Evolutionary conservation across 2,888 invertebrate genomes (phyloP).

Genomic region (Nemoura dubitans): DNA sequence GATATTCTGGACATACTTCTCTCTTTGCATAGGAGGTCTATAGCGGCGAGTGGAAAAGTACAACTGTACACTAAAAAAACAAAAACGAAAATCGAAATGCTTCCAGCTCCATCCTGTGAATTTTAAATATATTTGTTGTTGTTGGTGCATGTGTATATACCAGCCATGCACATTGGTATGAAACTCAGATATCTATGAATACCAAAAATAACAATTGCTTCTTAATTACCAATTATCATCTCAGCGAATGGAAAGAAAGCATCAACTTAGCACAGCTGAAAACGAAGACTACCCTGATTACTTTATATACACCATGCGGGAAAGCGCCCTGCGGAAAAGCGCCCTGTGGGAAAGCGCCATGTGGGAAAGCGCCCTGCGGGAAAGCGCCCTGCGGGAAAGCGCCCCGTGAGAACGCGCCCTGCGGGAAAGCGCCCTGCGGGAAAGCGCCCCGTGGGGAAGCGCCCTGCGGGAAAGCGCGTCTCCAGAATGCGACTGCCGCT

Average conservation of each 20-base stretch:
- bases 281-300: background rate
- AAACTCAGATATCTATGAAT: too few species aligned
- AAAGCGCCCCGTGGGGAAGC: too few species aligned
- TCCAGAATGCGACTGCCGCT: background rate
- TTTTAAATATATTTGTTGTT: background rate
- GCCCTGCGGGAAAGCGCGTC: background rate
- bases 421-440: background rate
- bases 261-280: too few species aligned
- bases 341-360: too few species aligned
- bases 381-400: background rate
- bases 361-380: too few species aligned
- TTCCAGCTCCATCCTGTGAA: background rate
- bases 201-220: too few species aligned
- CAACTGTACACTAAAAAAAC: background rate
- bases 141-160: background rate
- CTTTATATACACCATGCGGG: too few species aligned
- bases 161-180: too few species aligned
- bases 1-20: background rate
- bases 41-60: background rate
- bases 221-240: too few species aligned
- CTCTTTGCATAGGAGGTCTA: background rate
- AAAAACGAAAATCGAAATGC: background rate
- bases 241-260: too few species aligned
- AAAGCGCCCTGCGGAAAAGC: background rate
- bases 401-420: background rate